Conservation (phyloP, 2,113 vertebrate species). For the human (Homo sapiens) region GRCh38 chr7:3886001-3886500, state of each 20-base stretch:
- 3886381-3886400: fast-evolving
- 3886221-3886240: fast-evolving
- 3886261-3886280: background rate
- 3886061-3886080: fast-evolving
- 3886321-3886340: fast-evolving
- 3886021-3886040: background rate
- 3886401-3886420: fast-evolving
- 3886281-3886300: background rate
- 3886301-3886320: background rate
- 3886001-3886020: background rate
- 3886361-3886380: fast-evolving
- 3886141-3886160: background rate
- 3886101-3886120: too few species aligned
- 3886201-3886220: background rate
- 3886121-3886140: background rate
- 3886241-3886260: background rate
- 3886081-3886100: fast-evolving
- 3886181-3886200: fast-evolving
- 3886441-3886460: background rate
- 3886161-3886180: background rate
- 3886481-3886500: background rate
- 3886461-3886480: fast-evolving
- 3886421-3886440: fast-evolving
- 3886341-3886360: fast-evolving
- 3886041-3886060: background rate